Evolutionary conservation across 2,888 invertebrate species (phyloP).

Genomic region (Leucophenga montana): DNA sequence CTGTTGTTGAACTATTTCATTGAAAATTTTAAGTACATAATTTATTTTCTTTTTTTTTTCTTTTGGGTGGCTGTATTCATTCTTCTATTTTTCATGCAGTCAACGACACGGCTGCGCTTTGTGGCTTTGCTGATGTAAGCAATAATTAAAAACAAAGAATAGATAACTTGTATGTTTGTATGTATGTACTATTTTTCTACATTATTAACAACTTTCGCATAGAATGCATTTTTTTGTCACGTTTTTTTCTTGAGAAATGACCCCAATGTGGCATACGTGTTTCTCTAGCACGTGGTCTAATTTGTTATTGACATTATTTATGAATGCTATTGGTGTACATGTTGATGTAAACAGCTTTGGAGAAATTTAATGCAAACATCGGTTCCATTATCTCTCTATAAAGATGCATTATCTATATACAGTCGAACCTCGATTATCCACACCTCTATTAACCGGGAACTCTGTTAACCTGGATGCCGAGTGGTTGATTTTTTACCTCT

Average conservation of each 20-base stretch:
- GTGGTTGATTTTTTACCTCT: no score
- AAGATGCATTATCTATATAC: no score
- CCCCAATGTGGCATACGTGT: conserved; percentile 37
- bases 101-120: conserved; percentile 23
- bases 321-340: no score
- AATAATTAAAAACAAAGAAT: background rate
- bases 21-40: background rate
- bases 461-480: no score
- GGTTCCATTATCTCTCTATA: no score
- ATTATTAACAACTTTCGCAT: background rate
- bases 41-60: conserved; percentile 9
- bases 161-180: background rate
- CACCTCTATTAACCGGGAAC: no score
- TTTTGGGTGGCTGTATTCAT: background rate
- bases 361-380: no score
- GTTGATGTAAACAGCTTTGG: no score
- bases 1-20: conserved; percentile 23
- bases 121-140: background rate
- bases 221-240: conserved; percentile 51
- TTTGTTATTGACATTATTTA: no score
- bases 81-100: conserved; percentile 12
- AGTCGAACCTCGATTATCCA: no score
- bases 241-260: conserved; percentile 58
- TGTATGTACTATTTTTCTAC: no score
- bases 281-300: no score